A percentile compares a stretch with the other conserved stretches of the same genome.
Evolutionary conservation across 2,888 invertebrate species (phyloP).

Genomic region (Oxytorus armatus): DNA sequence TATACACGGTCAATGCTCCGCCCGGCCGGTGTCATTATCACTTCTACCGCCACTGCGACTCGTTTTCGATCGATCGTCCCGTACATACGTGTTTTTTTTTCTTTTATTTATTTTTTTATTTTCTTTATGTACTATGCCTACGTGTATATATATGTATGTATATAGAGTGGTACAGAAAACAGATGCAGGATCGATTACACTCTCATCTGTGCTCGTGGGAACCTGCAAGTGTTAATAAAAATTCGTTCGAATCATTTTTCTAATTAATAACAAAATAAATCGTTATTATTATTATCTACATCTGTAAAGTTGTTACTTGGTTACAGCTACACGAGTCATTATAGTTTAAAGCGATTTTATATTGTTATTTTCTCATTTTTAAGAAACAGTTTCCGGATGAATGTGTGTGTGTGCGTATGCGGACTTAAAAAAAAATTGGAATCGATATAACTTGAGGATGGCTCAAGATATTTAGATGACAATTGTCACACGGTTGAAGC

Average conservation of each 20-base stretch:
- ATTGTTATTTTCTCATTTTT: too few relatives aligned
- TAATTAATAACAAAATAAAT: not conserved
- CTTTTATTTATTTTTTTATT: too few relatives aligned
- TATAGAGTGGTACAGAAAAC: slow-evolving; percentile 8
- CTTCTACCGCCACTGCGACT: slow-evolving; percentile 52
- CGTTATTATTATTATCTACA: not conserved
- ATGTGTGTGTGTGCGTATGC: too few relatives aligned
- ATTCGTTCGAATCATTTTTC: slow-evolving; percentile 13
- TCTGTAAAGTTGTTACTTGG: too few relatives aligned
- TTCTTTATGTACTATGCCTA: too few relatives aligned
- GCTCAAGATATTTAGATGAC: too few relatives aligned
- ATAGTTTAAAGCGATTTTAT: too few relatives aligned
- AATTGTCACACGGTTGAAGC: too few relatives aligned
- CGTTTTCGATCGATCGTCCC: slow-evolving; percentile 52
- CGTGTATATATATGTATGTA: not conserved
- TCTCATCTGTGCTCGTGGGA: slow-evolving; percentile 40
- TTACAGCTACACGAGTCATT: too few relatives aligned
- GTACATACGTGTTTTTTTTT: slow-evolving; percentile 1
- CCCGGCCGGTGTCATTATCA: slow-evolving; percentile 63
- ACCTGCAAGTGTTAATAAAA: slow-evolving; percentile 26
- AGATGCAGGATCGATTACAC: slow-evolving; percentile 42
- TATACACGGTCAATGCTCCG: slow-evolving; percentile 64
- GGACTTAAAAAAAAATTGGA: too few relatives aligned
- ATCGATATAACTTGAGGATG: too few relatives aligned
- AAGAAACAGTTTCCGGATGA: too few relatives aligned